Conservation (phyloP, 1,140 invertebrate genomes). For the Panagrolaimus sp. region DNA sequence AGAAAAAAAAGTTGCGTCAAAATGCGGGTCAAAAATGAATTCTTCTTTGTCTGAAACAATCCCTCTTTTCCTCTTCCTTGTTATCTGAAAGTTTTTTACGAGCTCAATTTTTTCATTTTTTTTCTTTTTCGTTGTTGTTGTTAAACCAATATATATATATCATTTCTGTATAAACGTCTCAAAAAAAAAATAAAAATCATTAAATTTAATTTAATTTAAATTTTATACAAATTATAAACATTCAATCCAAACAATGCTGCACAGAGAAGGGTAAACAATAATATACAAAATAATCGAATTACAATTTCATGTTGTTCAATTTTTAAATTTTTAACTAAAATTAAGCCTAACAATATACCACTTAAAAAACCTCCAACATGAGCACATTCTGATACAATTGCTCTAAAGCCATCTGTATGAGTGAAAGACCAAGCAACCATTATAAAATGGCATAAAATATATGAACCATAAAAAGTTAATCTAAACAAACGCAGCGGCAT, state of each 20-base stretch:
- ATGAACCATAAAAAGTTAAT: slow-evolving; percentile 12
- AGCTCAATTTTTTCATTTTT: background rate
- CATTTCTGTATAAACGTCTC: background rate
- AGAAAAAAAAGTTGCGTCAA: too few relatives aligned
- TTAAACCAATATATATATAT: slow-evolving; percentile 8
- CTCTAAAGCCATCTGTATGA: background rate
- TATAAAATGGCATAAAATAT: background rate
- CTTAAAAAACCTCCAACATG: slow-evolving; percentile 4
- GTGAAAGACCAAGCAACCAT: background rate
- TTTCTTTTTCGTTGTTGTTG: background rate
- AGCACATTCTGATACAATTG: background rate
- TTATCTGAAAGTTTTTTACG: background rate
- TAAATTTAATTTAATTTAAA: background rate
- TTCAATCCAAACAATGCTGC: slow-evolving; percentile 7
- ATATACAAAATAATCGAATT: background rate
- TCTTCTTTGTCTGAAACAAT: too few relatives aligned
- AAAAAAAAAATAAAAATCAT: background rate
- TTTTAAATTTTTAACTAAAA: slow-evolving; percentile 8
- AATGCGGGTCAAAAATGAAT: too few relatives aligned
- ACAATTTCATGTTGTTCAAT: slow-evolving; percentile 14
- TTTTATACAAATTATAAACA: background rate
- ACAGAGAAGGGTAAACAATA: background rate
- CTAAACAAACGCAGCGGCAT: slow-evolving; percentile 2
- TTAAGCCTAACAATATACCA: background rate
- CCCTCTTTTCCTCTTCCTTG: background rate